phyloP scores from a whole-genome alignment of 2,113 vertebrate genomes.

The Planiliza haematocheilus region DNA sequence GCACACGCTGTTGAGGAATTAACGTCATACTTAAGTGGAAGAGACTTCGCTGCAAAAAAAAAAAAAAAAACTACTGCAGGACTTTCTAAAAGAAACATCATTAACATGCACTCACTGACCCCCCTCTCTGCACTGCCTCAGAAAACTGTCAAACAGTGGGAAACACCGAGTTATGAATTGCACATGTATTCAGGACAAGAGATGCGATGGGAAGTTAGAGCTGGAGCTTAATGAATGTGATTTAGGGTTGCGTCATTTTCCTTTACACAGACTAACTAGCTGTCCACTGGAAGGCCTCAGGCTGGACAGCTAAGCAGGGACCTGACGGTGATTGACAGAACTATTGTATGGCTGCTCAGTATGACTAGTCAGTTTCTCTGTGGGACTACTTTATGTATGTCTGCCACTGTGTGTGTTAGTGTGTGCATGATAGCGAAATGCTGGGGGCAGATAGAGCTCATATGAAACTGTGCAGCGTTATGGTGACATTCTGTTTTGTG shows the following conservation, averaged over 20 bases:
- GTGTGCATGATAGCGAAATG: neutral
- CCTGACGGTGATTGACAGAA: constrained; percentile 67
- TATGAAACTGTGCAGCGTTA: constrained; percentile 16
- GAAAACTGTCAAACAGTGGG: constrained; percentile 17
- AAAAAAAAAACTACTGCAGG: neutral
- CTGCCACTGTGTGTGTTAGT: neutral
- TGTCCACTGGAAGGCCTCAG: constrained; percentile 44
- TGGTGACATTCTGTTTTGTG: constrained; percentile 43
- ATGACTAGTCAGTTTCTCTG: constrained; percentile 45
- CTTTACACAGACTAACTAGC: constrained; percentile 26
- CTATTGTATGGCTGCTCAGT: constrained; percentile 67
- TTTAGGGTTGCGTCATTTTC: constrained; percentile 30
- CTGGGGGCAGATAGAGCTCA: constrained; percentile 4
- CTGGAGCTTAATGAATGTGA: constrained; percentile 10
- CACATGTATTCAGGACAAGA: constrained; percentile 31
- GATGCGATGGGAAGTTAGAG: constrained; percentile 18
- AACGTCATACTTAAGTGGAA: neutral
- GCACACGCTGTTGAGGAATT: neutral
- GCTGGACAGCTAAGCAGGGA: constrained; percentile 39
- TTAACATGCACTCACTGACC: constrained; percentile 12
- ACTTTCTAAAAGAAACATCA: constrained; percentile 17
- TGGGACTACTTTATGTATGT: constrained; percentile 40
- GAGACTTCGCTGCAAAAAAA: neutral
- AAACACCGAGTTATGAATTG: constrained; percentile 11
- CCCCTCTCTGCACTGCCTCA: constrained; percentile 7